Conservation (phyloP, 2,113 vertebrate species). For the Callorhinus ursinus region DNA sequence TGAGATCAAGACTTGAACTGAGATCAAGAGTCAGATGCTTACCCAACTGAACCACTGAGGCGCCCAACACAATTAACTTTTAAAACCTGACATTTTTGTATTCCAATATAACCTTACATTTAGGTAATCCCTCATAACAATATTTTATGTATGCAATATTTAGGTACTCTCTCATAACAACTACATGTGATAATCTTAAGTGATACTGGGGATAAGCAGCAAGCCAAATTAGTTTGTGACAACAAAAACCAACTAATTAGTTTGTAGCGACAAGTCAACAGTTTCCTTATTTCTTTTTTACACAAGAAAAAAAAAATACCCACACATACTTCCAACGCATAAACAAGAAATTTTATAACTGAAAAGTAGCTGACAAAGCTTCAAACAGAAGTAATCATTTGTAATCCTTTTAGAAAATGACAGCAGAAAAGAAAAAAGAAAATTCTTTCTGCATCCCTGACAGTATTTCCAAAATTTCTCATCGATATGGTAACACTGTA, state of each 20-base stretch:
- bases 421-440: not conserved
- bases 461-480: not conserved
- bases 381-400: not conserved
- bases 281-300: not conserved
- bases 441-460: not conserved
- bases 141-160: not conserved
- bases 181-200: not conserved
- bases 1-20: not conserved
- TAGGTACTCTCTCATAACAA: not conserved
- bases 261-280: not conserved
- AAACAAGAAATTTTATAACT: not conserved
- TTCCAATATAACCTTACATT: not conserved
- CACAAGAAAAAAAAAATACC: not conserved
- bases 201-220: not conserved
- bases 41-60: not conserved
- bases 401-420: not conserved
- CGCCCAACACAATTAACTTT: not conserved
- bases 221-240: not conserved
- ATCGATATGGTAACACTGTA: not conserved
- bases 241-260: not conserved
- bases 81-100: not conserved
- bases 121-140: not conserved
- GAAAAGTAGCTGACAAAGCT: not conserved
- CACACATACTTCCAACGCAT: not conserved
- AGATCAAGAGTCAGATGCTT: not conserved